A percentile compares a stretch with the other conserved stretches of the same genome.
Evolutionary conservation across 1,140 invertebrate species (phyloP).

Genomic region (Mamestra configurata): DNA sequence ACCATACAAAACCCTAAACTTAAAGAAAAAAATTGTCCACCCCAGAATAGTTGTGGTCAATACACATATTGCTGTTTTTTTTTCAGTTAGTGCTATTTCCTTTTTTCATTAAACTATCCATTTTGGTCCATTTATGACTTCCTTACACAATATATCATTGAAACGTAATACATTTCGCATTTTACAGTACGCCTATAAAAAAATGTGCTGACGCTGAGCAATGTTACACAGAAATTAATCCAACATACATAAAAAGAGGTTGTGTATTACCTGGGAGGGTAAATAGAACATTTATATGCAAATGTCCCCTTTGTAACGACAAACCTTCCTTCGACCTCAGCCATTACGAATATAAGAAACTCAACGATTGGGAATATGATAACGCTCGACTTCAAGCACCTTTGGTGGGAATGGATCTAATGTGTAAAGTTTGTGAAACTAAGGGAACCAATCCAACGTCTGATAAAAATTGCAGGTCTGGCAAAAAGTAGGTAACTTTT

Average conservation of each 20-base stretch:
- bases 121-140: no score
- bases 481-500: conserved; percentile 65
- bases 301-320: conserved; percentile 78
- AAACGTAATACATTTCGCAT: neutral
- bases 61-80: no score
- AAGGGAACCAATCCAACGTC: conserved; percentile 59
- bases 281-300: conserved; percentile 76
- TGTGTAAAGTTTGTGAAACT: conserved; percentile 75
- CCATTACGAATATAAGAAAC: conserved; percentile 71
- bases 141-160: no score
- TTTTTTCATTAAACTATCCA: no score
- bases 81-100: no score
- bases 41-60: no score
- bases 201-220: conserved; percentile 60
- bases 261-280: conserved; percentile 64
- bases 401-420: conserved; percentile 59
- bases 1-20: no score
- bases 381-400: conserved; percentile 66
- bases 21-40: no score
- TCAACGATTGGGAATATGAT: conserved; percentile 74
- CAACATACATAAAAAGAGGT: conserved; percentile 72
- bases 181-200: conserved; percentile 52
- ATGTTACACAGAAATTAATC: conserved; percentile 72
- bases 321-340: conserved; percentile 69
- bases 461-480: conserved; percentile 65